Evolutionary conservation across 1,140 invertebrate species (phyloP).

Genomic region (Whitmania pigra): DNA sequence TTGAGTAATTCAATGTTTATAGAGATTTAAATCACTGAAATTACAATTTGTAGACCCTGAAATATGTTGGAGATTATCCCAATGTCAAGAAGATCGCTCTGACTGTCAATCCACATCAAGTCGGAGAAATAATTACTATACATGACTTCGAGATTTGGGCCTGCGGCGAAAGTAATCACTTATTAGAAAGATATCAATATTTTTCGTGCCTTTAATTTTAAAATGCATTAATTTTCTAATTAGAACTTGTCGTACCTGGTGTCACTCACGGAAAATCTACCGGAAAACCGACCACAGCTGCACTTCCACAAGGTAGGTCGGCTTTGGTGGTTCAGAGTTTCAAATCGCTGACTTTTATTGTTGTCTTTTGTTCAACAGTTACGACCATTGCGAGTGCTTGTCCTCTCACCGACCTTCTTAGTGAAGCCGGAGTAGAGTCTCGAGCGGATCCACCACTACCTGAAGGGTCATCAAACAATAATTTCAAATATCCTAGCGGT

Average conservation of each 20-base stretch:
- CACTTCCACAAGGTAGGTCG: neutral
- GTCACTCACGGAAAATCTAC: neutral
- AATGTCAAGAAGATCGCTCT: no score
- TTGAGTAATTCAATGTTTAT: no score
- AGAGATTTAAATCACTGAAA: no score
- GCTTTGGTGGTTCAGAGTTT: neutral
- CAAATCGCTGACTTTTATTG: neutral
- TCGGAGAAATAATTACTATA: no score
- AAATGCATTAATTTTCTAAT: no score
- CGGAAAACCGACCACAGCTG: neutral
- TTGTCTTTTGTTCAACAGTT: neutral
- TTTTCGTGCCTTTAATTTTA: no score
- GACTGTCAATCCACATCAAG: no score
- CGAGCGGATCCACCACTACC: neutral
- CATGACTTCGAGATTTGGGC: no score
- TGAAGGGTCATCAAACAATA: slow-evolving; percentile 1
- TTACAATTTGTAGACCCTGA: no score
- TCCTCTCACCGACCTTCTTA: neutral
- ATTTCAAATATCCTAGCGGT: neutral
- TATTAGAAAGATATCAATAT: no score
- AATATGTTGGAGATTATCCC: no score
- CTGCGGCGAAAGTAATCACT: no score
- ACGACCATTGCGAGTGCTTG: neutral
- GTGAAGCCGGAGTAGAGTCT: neutral
- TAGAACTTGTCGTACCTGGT: neutral